Evolutionary conservation across 2,797 vertebrate species (phyloP).

Genomic region (Lophius americanus): DNA sequence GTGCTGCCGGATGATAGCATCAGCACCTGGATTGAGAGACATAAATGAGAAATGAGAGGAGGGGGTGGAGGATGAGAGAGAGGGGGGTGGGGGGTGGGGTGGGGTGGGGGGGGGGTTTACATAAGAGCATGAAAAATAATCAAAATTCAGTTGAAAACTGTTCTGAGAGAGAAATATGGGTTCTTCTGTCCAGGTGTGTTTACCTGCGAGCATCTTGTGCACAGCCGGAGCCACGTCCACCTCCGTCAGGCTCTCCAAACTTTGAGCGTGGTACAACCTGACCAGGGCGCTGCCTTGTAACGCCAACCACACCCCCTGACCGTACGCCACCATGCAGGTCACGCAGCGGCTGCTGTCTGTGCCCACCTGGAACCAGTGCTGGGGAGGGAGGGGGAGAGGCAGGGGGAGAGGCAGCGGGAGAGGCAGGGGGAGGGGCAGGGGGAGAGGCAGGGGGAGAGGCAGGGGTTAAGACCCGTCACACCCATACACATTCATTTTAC

Average conservation of each 20-base stretch:
- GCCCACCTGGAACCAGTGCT: slow-evolving; percentile 93
- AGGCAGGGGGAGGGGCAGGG: too few relatives aligned
- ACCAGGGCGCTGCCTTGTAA: slow-evolving; percentile 95
- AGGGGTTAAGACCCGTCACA: too few relatives aligned
- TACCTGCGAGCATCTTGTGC: slow-evolving; percentile 98
- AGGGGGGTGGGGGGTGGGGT: neutral
- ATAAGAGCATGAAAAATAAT: too few relatives aligned
- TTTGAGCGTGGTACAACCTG: slow-evolving; percentile 91
- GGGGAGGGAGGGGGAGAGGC: slow-evolving; percentile 3
- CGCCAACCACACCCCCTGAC: slow-evolving; percentile 91
- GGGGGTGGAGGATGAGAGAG: neutral
- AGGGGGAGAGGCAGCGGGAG: neutral
- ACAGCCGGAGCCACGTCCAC: slow-evolving; percentile 95
- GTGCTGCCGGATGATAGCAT: slow-evolving; percentile 98
- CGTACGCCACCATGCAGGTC: slow-evolving; percentile 92
- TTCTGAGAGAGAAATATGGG: too few relatives aligned
- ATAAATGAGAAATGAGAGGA: neutral
- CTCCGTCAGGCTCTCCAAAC: slow-evolving; percentile 91
- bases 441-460: slow-evolving; percentile 4
- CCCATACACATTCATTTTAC: too few relatives aligned
- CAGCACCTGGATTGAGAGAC: slow-evolving; percentile 84
- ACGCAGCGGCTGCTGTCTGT: slow-evolving; percentile 91
- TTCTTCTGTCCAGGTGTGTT: slow-evolving; percentile 1
- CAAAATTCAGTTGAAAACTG: neutral
- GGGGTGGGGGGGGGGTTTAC: neutral